Conservation (phyloP, 2,113 vertebrate species). For the Ia io region DNA sequence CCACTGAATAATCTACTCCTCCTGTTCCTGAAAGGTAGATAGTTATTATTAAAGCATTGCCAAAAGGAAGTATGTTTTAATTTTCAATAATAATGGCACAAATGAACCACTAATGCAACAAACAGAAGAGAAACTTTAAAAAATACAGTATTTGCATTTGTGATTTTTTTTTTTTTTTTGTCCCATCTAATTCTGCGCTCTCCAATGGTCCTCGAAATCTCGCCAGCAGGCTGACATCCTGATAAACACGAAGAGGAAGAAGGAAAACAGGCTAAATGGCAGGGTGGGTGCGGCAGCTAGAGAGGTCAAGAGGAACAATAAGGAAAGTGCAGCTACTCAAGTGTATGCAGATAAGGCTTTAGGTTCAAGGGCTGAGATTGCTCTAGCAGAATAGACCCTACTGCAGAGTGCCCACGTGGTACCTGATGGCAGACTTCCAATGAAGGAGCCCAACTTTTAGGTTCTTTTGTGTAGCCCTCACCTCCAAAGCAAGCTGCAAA, state of each 20-base stretch:
- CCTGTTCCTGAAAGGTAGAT: constrained; percentile 24
- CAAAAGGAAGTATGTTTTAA: constrained; percentile 10
- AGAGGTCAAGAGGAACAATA: neutral
- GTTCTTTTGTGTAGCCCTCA: neutral
- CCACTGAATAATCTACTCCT: neutral
- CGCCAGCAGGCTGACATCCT: neutral
- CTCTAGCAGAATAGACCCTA: neutral
- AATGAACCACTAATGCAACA: neutral
- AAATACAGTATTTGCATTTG: neutral
- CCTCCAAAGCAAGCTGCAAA: neutral
- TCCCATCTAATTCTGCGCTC: neutral
- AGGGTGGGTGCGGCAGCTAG: neutral
- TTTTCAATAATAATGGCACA: neutral
- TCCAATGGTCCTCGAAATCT: neutral
- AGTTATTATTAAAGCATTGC: neutral
- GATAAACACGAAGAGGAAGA: constrained; percentile 27
- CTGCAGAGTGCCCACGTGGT: neutral
- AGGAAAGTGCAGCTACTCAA: neutral
- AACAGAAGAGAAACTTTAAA: neutral
- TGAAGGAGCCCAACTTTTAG: neutral
- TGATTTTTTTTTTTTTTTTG: neutral
- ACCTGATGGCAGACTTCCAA: neutral
- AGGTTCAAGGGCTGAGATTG: neutral
- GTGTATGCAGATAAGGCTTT: neutral
- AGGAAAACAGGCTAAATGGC: neutral